These are phyloP conservation scores for Podilymbus podiceps DNA, from an alignment of 2,113 vertebrate genomes.

Conservation along the genomic window DNA sequence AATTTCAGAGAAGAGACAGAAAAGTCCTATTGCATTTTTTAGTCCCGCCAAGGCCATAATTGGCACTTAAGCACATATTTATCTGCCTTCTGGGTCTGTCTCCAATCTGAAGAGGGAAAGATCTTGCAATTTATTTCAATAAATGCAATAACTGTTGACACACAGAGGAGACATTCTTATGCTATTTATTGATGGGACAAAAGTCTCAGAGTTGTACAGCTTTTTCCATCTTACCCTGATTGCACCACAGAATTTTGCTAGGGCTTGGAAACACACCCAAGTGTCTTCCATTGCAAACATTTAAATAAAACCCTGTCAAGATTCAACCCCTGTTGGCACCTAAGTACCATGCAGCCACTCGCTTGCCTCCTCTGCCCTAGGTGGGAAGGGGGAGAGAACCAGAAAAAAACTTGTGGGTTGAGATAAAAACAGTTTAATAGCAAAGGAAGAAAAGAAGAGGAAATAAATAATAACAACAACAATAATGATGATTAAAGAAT, in stretches of 20 bases:
- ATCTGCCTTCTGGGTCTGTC: constrained; percentile 14
- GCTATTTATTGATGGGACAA: not conserved
- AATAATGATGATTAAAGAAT: no score
- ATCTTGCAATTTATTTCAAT: constrained; percentile 2
- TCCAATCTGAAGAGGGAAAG: constrained; percentile 4
- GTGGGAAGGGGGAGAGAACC: no score
- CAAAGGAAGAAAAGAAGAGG: no score
- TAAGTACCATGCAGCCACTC: no score
- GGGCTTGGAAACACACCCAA: not conserved
- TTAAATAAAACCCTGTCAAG: not conserved
- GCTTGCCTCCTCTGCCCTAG: no score
- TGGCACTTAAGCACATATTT: constrained; percentile 29
- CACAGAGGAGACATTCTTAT: not conserved
- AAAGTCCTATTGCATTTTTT: not conserved
- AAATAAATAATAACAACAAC: no score
- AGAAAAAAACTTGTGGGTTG: no score
- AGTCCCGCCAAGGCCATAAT: constrained; percentile 13
- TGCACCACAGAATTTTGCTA: not conserved
- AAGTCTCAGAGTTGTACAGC: not conserved
- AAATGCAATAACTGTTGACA: constrained; percentile 2
- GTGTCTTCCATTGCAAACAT: not conserved
- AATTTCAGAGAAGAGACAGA: not conserved
- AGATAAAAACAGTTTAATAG: no score
- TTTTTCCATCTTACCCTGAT: not conserved
- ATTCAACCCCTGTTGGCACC: no score